Evolutionary conservation across 2,113 vertebrate genomes (phyloP), one percentile per base, ranked within the genome.

Genomic region (Bubo blakistoni): DNA sequence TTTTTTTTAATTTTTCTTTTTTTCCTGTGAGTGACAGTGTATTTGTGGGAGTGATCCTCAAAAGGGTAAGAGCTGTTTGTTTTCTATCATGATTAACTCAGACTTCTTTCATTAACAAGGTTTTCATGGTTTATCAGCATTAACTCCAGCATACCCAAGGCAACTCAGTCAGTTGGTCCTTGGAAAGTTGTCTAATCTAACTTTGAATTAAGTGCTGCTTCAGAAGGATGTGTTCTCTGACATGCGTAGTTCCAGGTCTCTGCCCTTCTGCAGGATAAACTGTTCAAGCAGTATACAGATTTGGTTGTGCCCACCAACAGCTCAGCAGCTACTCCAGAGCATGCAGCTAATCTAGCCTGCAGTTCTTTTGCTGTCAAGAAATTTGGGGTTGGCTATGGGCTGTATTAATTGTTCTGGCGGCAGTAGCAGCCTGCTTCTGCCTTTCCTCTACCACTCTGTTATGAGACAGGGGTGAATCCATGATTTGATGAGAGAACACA

Each of bases 391-490:
- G 81, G 61, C 77, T 36, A 2, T 63, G 18, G 63, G 49, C 46
- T 90, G 6, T 36, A 0, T 47, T 42, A 49, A 44, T 78, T 52
- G 49, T 36, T 66, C 55, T 74, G 70, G 73, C 85, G 87, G 85
- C 40, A 29, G 34, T 1, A 29, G 59, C 84, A 84, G 69, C 29
- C 72, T 81, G 54, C 49, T 42, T 10, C 69, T 91, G 77, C 44
- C 36, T 84, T 36, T 36, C 7, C 7, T 26, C 6, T 29, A 4
- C 22, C 36, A 13, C n/a, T 77, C 4, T 8, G 13, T 21, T 61
- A 8, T 3, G 24, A 65, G 49, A 11, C 0, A 13, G 22, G 14
- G 49, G 16, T 0, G 0, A 8, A 14, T 15, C 27, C 1, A 1
- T 29, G 49, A 16, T 40, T 11, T 52, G 54, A 24, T 26, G 46